Evolutionary conservation across 2,797 vertebrate species (phyloP).

Genomic region (Sphenodon punctatus): DNA sequence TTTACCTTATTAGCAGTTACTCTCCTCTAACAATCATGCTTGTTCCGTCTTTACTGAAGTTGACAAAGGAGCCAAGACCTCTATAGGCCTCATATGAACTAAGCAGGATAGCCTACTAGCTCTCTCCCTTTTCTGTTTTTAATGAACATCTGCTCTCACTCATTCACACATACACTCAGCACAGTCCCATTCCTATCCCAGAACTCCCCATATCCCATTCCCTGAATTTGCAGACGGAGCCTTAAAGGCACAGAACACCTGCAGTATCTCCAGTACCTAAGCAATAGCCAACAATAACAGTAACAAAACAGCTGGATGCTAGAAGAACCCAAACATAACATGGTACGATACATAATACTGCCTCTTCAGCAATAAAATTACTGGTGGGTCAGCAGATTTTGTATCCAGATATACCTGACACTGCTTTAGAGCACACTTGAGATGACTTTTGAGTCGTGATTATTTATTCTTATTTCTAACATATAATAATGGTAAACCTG

Average conservation of each 20-base stretch:
- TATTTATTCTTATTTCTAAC: constrained; percentile 25
- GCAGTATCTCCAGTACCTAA: constrained; percentile 19
- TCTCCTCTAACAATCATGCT: no score
- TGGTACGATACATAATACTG: background rate
- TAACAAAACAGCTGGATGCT: constrained; percentile 26
- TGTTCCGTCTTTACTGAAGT: no score
- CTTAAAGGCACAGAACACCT: constrained; percentile 15
- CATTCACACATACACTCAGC: background rate
- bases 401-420: background rate
- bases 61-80: no score
- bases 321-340: constrained; percentile 20
- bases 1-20: no score
- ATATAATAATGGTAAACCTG: background rate
- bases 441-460: background rate
- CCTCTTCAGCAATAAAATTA: constrained; percentile 36
- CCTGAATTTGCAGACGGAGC: background rate
- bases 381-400: constrained; percentile 26
- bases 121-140: background rate
- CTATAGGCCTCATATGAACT: background rate
- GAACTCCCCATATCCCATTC: no score
- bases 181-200: rapidly evolving
- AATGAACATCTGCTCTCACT: background rate
- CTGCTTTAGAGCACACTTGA: background rate
- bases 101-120: background rate
- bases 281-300: constrained; percentile 38